Base-by-base conservation (phyloP, 1,140 invertebrate genomes). In the Solen grandis region DNA sequence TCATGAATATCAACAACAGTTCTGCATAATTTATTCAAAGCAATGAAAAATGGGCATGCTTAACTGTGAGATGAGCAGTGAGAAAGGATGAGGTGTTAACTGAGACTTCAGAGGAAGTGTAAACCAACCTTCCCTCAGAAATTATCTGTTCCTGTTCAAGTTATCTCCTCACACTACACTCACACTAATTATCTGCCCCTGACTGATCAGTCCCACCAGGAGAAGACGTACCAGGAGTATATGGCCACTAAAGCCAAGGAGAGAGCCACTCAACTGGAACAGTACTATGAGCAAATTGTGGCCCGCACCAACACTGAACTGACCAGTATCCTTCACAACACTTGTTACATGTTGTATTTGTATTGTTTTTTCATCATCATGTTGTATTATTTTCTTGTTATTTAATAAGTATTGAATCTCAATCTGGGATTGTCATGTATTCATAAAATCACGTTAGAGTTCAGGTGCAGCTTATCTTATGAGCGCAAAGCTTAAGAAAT, bases 231-330 rank as follows among this genome's bases (percentile, higher is more conserved):
- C 82, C 89, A 90, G 65, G 89, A 91, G 75, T 88, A 88, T 84
- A 54, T 90, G 10, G 73, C 85, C 19, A 84, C 41, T n/a, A 92
- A 90, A 80, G 76, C 82, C 25, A 92, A 88, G 76, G 90, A 92
- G 57, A 84, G 84, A 81, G 83, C 76, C 5, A 70, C 70, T 10
- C 89, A 92, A 59, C 63, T 91, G 60, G 91, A 92, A 62, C 86
- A 91, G 60, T 90, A 90, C 78, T 91, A 91, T 80, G 89, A 91
- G 84, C 85, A 91, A 68, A 78, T 90, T 55, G 80, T 92, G 8
- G 83, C 86, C 35, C 83, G 82, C 55, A 87, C 87, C 54, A 83
- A 85, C 29, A 41, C 86, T n/a, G 89, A 90, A 80, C 79, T 90
- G 46, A 82, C 74, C 35, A 76, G 88, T 89, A 88, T 87, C 86